A percentile compares a stretch with the other conserved stretches of the same genome.
Evolutionary conservation across 2,797 vertebrate genomes (phyloP).

Genomic region (Catamblyrhynchus diadema): DNA sequence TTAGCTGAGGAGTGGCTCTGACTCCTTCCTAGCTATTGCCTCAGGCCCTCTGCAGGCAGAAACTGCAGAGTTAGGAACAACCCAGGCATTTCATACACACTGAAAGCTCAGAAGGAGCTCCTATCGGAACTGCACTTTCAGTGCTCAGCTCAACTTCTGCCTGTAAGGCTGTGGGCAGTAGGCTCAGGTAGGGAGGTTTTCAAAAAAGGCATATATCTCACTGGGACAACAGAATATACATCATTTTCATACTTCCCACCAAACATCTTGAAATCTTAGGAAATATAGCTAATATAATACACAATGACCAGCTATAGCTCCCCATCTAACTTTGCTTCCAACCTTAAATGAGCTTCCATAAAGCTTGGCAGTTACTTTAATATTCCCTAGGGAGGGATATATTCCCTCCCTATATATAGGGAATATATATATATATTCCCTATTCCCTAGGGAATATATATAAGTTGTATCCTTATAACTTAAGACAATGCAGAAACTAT

Average conservation of each 20-base stretch:
- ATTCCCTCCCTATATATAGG: too few relatives aligned
- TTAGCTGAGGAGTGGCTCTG: neutral
- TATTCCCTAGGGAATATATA: too few relatives aligned
- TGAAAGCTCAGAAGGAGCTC: neutral
- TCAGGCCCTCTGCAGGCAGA: neutral
- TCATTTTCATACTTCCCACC: neutral
- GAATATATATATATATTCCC: too few relatives aligned
- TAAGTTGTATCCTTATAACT: neutral
- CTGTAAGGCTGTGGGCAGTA: neutral
- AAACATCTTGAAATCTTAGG: neutral
- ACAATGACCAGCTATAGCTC: neutral
- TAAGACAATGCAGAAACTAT: neutral
- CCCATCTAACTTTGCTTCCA: neutral
- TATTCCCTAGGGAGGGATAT: too few relatives aligned
- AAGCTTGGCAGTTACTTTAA: neutral
- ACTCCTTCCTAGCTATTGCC: neutral
- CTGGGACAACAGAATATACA: neutral
- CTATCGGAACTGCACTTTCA: neutral
- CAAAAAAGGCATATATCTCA: neutral
- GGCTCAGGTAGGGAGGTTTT: neutral
- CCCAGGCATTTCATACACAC: neutral
- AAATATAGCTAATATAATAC: neutral
- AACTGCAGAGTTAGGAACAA: neutral
- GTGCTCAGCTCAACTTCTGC: neutral
- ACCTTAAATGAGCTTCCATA: neutral